Evolutionary conservation across 2,888 invertebrate genomes (phyloP).

Genomic region (Hirtodrosophila trivittata): DNA sequence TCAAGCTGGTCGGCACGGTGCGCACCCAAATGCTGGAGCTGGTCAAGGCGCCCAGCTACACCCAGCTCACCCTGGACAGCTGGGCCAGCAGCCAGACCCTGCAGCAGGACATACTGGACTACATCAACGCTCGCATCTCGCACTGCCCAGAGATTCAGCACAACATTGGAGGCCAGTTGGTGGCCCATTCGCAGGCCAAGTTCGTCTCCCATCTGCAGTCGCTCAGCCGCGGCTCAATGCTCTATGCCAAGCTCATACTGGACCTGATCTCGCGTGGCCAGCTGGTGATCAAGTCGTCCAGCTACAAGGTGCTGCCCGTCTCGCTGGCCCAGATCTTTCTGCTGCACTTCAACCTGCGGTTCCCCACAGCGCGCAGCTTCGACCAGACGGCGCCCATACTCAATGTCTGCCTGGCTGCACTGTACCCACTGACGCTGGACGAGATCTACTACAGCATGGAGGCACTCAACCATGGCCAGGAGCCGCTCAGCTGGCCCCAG

Average conservation of each 20-base stretch:
- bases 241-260: constrained; percentile 95
- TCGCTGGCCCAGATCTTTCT: constrained; percentile 95
- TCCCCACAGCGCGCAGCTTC: constrained; percentile 95
- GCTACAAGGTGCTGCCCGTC: constrained; percentile 96
- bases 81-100: constrained; percentile 88
- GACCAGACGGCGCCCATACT: constrained; percentile 95
- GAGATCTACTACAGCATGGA: constrained; percentile 98
- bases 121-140: constrained; percentile 92
- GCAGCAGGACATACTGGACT: constrained; percentile 94
- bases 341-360: constrained; percentile 95
- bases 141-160: constrained; percentile 92
- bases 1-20: constrained; percentile 95
- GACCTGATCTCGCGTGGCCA: constrained; percentile 96
- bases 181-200: constrained; percentile 86
- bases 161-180: constrained; percentile 86
- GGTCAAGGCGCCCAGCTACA: constrained; percentile 92
- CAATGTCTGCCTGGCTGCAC: constrained; percentile 94
- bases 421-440: constrained; percentile 94
- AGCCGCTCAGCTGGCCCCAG: constrained; percentile 94
- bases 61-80: constrained; percentile 89
- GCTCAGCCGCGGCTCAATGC: constrained; percentile 94
- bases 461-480: constrained; percentile 89
- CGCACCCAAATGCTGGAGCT: constrained; percentile 93
- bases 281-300: constrained; percentile 95
- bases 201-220: constrained; percentile 94